Conservation (phyloP, 2,888 invertebrate species). For the Phengaris alcon region DNA sequence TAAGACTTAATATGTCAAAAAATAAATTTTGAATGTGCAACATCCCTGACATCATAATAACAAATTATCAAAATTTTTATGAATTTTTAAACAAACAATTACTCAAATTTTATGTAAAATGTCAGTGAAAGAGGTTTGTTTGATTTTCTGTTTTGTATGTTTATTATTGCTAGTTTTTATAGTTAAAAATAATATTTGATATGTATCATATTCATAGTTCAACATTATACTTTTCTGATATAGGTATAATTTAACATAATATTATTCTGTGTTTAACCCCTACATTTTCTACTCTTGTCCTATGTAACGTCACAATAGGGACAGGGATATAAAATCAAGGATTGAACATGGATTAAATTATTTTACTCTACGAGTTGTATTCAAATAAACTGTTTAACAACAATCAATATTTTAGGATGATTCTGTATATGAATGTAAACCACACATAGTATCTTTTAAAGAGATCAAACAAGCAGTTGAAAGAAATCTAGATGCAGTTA, state of each 20-base stretch:
- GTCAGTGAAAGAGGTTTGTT: conserved; percentile 14
- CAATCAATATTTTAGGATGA: neutral
- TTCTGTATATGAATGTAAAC: conserved; percentile 30
- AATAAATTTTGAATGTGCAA: neutral
- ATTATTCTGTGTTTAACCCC: too few species aligned
- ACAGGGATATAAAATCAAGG: too few species aligned
- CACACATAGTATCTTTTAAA: conserved; percentile 55
- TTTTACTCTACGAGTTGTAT: neutral
- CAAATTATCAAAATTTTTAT: neutral
- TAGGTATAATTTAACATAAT: too few species aligned
- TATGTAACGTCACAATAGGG: too few species aligned
- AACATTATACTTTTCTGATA: too few species aligned
- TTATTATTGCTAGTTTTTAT: too few species aligned
- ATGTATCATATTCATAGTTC: too few species aligned
- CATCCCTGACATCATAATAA: neutral
- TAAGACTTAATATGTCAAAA: neutral
- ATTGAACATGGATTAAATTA: too few species aligned
- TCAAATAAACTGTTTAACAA: neutral
- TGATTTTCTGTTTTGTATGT: neutral
- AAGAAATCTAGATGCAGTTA: conserved; percentile 63
- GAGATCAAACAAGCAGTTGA: conserved; percentile 68
- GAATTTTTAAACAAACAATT: neutral
- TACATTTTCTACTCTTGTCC: too few species aligned
- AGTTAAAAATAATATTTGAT: too few species aligned
- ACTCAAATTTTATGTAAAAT: neutral